Conservation (phyloP, 2,113 vertebrate species). For the Archocentrus centrarchus region DNA sequence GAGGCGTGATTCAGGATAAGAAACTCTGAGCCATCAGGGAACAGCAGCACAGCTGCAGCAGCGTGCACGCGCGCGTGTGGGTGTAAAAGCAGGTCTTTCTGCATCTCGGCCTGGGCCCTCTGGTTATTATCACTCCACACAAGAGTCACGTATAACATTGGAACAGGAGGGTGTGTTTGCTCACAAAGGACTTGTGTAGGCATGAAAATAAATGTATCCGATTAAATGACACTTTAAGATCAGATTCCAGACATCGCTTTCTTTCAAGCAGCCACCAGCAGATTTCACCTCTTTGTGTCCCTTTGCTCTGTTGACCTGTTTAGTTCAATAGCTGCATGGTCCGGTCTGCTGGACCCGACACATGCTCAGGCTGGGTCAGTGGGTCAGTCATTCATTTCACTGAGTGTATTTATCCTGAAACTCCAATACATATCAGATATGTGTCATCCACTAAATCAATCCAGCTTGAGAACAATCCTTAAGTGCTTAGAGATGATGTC, state of each 20-base stretch:
- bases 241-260: conserved; percentile 1
- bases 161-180: conserved; percentile 26
- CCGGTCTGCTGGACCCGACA: conserved; percentile 27
- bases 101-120: conserved; percentile 43
- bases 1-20: not conserved
- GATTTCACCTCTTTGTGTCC: conserved; percentile 36
- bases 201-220: not conserved
- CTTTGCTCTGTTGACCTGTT: conserved; percentile 62
- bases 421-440: conserved; percentile 25
- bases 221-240: conserved; percentile 12
- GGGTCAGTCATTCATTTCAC: conserved; percentile 49
- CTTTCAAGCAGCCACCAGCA: conserved; percentile 4
- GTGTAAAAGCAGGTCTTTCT: not conserved
- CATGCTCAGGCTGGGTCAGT: conserved; percentile 60
- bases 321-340: conserved; percentile 54
- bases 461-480: conserved; percentile 43
- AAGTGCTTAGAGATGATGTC: conserved; percentile 53
- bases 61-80: not conserved
- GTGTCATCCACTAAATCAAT: conserved; percentile 43
- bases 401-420: conserved; percentile 23
- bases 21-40: not conserved
- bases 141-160: conserved; percentile 22
- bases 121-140: conserved; percentile 37
- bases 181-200: conserved; percentile 18
- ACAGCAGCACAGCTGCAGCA: not conserved